Evolutionary conservation across 2,888 invertebrate genomes (phyloP), one percentile per base, ranked within the genome.

Genomic region (Pardosa pseudoannulata): DNA sequence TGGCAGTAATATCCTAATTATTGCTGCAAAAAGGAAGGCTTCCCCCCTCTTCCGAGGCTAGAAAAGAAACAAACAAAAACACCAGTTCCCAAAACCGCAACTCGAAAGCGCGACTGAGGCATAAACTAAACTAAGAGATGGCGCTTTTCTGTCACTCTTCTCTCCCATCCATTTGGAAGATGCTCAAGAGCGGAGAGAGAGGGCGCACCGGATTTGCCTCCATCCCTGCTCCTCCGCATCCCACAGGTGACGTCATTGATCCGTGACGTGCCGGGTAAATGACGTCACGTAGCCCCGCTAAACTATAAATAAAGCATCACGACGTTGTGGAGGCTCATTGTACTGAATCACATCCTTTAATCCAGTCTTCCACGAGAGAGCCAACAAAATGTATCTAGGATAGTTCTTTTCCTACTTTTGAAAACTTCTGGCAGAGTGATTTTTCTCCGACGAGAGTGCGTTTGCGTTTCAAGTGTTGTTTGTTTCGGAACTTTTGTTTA

Each of bases 191-290:
- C 28, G 65, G 46, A n/a, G 41, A 39, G 31, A 11, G 74, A 27
- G 64, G 56, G 31, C 19, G 27, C 67, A 73, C 31, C 19, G n/a
- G 41, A 27, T 27, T 32, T 83, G 72, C 56, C 29, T 41, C 68
- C 27, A 50, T 76, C 41, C 39, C 64, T 56, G 67, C 78, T 78
- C 83, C 78, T 83, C 79, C 75, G 74, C 79, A 79, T 86, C 86
- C 71, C 71, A 7, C 27, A 28, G 5, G 28, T 71, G 41, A 41
- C 46, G 71, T 46, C 46, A 46, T 32, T n/a, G 36, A 31, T 13
- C 46, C 71, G 28, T 71, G 71, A 71, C 41, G 71, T 27, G 7
- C 5, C 19, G 16, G 71, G 9, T 29, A 0, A 65, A 50, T 79
- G 79, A 86, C 86, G 86, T 86, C 79, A 64, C 68, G n/a, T 41